Evolutionary conservation across 2,113 vertebrate genomes (phyloP).

Genomic region (Corydoras maculifer): DNA sequence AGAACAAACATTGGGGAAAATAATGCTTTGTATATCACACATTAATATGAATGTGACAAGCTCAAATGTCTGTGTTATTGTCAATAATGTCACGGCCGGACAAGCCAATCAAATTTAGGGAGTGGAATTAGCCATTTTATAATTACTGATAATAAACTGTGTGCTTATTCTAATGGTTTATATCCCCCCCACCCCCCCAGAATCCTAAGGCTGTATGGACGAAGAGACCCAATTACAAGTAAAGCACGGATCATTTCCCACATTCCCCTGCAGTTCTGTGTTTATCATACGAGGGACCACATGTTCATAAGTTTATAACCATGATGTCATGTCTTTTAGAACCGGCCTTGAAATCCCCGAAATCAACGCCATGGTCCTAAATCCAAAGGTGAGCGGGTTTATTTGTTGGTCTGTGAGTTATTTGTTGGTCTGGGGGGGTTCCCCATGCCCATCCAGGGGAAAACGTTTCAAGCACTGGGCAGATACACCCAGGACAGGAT

Average conservation of each 20-base stretch:
- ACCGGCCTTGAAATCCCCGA: conserved; percentile 80
- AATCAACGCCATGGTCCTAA: conserved; percentile 74
- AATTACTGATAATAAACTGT: not conserved
- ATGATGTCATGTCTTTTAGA: conserved; percentile 42
- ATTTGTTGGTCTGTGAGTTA: not conserved
- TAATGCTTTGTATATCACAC: no score
- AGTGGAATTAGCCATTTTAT: no score
- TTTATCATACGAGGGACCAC: not conserved
- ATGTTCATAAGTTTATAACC: no score
- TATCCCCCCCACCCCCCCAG: conserved; percentile 50
- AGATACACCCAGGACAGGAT: no score
- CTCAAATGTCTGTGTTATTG: no score
- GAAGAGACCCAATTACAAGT: conserved; percentile 75
- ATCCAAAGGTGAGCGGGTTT: conserved; percentile 64
- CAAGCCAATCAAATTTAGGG: no score
- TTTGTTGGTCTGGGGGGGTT: not conserved
- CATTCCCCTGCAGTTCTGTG: no score
- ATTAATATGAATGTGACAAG: no score
- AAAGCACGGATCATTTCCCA: conserved; percentile 40
- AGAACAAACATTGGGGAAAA: no score
- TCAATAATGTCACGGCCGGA: no score
- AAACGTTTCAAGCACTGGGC: no score
- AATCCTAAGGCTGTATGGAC: conserved; percentile 73
- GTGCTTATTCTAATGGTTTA: not conserved
- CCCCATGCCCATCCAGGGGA: no score